These are phyloP conservation scores for Conops quadrifasciatus DNA, from an alignment of 2,888 invertebrate species.

Conservation along the genomic window DNA sequence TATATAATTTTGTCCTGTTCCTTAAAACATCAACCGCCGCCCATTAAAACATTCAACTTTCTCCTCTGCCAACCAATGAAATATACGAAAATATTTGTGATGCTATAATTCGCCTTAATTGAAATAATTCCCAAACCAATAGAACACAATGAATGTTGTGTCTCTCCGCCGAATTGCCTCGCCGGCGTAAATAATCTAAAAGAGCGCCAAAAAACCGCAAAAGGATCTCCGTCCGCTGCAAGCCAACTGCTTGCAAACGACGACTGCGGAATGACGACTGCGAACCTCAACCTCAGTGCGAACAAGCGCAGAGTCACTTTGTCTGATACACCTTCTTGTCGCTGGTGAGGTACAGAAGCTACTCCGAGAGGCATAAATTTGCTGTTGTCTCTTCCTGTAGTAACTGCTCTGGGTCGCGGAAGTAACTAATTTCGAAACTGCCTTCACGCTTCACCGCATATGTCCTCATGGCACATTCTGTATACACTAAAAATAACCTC, in stretches of 20 bases:
- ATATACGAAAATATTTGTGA: constrained; percentile 40
- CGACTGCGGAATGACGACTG: constrained; percentile 39
- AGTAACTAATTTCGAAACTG: constrained; percentile 55
- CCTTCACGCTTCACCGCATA: constrained; percentile 31
- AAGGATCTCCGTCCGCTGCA: constrained; percentile 33
- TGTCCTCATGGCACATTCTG: constrained; percentile 33
- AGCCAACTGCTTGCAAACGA: neutral
- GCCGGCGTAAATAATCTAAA: constrained; percentile 14
- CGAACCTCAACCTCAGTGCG: constrained; percentile 55
- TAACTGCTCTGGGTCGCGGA: constrained; percentile 47
- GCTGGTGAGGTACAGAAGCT: neutral
- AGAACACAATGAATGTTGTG: constrained; percentile 26
- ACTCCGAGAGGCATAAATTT: constrained; percentile 54
- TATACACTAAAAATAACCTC: constrained; percentile 3
- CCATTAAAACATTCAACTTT: too few relatives aligned
- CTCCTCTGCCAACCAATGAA: constrained; percentile 8
- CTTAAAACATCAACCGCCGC: too few relatives aligned
- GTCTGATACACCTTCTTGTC: constrained; percentile 28
- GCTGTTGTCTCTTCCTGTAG: constrained; percentile 40
- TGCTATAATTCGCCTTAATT: constrained; percentile 61
- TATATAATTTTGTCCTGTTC: too few relatives aligned
- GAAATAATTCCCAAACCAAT: constrained; percentile 62
- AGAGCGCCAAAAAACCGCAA: constrained; percentile 35
- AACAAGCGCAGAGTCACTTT: constrained; percentile 51
- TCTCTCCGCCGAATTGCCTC: neutral